Evolutionary conservation across 2,113 vertebrate genomes (phyloP).

Genomic region (Sphyrna mokarran): DNA sequence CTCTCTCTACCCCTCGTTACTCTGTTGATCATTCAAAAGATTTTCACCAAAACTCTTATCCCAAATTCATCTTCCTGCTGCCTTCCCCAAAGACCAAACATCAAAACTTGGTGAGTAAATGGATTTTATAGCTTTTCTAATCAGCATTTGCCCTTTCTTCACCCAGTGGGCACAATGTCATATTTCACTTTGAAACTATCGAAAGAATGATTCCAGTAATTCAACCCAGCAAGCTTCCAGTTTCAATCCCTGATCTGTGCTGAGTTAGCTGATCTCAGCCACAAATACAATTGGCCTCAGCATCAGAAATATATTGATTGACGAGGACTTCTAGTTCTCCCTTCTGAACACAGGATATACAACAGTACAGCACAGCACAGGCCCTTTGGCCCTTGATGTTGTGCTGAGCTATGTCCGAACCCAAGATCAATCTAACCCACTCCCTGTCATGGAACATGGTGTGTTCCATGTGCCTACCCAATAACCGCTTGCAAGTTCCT

Average conservation of each 20-base stretch:
- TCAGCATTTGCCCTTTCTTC: not conserved
- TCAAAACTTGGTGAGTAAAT: not conserved
- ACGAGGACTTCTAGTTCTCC: not conserved
- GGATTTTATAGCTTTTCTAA: not conserved
- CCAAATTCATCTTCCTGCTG: not conserved
- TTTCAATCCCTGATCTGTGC: not conserved
- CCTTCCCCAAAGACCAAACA: not conserved
- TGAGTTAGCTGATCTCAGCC: not conserved
- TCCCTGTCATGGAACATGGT: no score
- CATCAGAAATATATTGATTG: not conserved
- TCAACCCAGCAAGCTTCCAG: not conserved
- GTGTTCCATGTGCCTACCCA: no score
- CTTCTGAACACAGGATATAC: no score
- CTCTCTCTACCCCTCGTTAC: not conserved
- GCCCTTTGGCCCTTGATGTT: no score
- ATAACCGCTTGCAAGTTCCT: no score
- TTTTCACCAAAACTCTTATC: not conserved
- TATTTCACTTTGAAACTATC: not conserved
- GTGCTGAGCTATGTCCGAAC: no score
- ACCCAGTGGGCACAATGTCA: not conserved
- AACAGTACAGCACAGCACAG: no score
- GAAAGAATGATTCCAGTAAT: not conserved
- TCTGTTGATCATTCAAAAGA: not conserved
- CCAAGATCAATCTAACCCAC: no score
- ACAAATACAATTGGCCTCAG: not conserved